These are phyloP conservation scores for Cydia amplana DNA, from an alignment of 1,140 invertebrate species.

Conservation along the genomic window DNA sequence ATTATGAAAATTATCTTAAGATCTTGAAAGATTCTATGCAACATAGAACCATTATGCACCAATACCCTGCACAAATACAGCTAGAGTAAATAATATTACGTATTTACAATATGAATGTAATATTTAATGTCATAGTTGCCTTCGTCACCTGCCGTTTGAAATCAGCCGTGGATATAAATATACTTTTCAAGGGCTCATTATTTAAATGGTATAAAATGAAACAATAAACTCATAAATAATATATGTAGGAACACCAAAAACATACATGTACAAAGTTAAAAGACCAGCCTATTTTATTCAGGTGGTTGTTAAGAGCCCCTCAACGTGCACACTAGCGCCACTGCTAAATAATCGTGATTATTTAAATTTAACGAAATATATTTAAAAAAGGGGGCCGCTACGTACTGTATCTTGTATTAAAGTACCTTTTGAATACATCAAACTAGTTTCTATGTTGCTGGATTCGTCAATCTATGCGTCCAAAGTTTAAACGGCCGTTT, in stretches of 20 bases:
- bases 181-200: constrained; percentile 5
- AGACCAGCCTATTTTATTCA: neutral
- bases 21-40: constrained; percentile 22
- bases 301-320: neutral
- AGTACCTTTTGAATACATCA: too few relatives aligned
- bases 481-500: too few relatives aligned
- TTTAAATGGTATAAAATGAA: neutral
- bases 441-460: too few relatives aligned
- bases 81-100: constrained; percentile 30
- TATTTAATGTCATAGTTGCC: constrained; percentile 18
- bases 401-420: too few relatives aligned
- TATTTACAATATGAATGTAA: constrained; percentile 26
- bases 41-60: constrained; percentile 31
- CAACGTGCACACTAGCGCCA: too few relatives aligned
- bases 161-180: constrained; percentile 27
- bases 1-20: constrained; percentile 24
- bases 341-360: too few relatives aligned
- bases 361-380: too few relatives aligned
- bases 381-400: too few relatives aligned
- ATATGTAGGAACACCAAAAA: neutral
- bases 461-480: too few relatives aligned
- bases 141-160: constrained; percentile 24
- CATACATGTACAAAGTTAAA: neutral
- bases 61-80: constrained; percentile 31
- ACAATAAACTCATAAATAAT: constrained; percentile 21